Conservation (phyloP, 2,888 invertebrate genomes). For the Amphipoea lucens region DNA sequence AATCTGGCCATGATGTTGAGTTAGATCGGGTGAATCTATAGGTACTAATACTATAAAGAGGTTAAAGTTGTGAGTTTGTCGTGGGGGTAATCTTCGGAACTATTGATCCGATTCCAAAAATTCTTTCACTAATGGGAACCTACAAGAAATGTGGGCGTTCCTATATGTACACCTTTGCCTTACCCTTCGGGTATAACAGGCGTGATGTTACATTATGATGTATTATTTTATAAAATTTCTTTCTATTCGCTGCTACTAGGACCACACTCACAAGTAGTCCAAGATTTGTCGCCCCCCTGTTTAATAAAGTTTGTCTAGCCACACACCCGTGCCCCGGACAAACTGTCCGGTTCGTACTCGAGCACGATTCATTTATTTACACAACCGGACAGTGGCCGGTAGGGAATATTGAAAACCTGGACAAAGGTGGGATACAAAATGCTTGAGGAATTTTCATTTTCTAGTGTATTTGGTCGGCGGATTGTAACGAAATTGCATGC, state of each 20-base stretch:
- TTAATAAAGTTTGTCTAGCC: constrained; percentile 54
- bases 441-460: constrained; percentile 35
- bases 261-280: constrained; percentile 18
- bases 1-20: background rate
- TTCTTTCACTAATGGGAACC: background rate
- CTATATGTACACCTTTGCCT: too few species aligned
- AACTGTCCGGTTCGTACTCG: constrained; percentile 16
- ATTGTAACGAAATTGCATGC: constrained; percentile 5
- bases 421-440: constrained; percentile 36
- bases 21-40: background rate
- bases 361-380: constrained; percentile 48
- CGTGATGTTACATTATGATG: too few species aligned
- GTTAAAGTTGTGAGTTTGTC: background rate
- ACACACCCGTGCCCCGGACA: constrained; percentile 11
- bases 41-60: background rate
- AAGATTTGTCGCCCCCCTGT: constrained; percentile 35
- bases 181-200: too few species aligned
- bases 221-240: background rate
- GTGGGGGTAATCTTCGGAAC: background rate
- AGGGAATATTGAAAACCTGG: constrained; percentile 43
- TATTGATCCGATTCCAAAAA: background rate
- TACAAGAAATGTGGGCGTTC: background rate
- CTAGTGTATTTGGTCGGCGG: background rate
- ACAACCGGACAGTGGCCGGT: constrained; percentile 35
- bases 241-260: background rate